A percentile compares a stretch with the other conserved stretches of the same genome.
Conservation (phyloP, 2,888 invertebrate species). For the Acleris laterana region DNA sequence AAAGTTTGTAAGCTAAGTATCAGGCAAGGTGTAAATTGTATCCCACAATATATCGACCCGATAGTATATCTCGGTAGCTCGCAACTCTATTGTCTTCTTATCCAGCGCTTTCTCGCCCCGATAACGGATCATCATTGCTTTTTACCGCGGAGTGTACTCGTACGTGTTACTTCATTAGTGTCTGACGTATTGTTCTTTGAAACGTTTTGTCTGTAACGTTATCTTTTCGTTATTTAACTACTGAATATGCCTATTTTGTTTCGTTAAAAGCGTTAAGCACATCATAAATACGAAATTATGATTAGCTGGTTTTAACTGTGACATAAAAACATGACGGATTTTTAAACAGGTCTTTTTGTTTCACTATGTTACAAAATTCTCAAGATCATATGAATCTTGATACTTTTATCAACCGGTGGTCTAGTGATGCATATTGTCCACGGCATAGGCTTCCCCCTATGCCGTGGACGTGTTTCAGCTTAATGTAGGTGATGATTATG, state of each 20-base stretch:
- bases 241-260: background rate
- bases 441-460: too few relatives aligned
- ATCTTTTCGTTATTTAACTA: background rate
- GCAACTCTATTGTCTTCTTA: constrained; percentile 38
- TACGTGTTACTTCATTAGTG: constrained; percentile 14
- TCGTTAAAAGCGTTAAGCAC: background rate
- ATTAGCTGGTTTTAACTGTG: too few relatives aligned
- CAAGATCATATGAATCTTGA: too few relatives aligned
- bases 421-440: too few relatives aligned
- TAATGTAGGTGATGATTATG: too few relatives aligned
- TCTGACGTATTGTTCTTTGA: background rate
- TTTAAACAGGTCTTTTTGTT: too few relatives aligned
- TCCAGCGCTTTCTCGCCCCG: constrained; percentile 36
- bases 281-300: background rate
- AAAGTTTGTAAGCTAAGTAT: background rate
- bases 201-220: background rate
- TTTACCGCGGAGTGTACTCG: background rate
- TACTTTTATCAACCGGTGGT: too few relatives aligned
- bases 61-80: constrained; percentile 39
- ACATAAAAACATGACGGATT: too few relatives aligned
- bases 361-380: too few relatives aligned
- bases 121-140: constrained; percentile 32
- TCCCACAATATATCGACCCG: constrained; percentile 37
- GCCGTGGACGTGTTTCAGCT: too few relatives aligned
- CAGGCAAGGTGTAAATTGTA: constrained; percentile 34